phyloP scores from a whole-genome alignment of 2,113 vertebrate species.

The Cyanoderma ruficeps region DNA sequence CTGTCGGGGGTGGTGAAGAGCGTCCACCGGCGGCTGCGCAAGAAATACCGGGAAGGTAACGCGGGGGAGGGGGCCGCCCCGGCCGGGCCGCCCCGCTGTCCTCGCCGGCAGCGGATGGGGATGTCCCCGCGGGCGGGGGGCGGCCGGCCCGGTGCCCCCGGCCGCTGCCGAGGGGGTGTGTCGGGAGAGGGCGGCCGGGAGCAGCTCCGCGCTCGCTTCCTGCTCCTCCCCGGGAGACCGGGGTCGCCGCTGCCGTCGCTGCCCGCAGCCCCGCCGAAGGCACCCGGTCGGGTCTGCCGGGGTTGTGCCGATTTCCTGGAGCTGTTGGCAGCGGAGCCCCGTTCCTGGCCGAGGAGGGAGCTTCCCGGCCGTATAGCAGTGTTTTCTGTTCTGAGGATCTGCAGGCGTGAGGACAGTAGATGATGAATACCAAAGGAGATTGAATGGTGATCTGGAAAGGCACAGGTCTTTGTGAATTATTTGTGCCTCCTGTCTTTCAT shows the following conservation, averaged over 20 bases:
- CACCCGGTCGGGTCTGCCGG: not conserved
- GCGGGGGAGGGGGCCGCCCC: no score
- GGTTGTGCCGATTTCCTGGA: not conserved
- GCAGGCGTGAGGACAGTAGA: not conserved
- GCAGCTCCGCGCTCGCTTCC: not conserved
- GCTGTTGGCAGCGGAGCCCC: not conserved
- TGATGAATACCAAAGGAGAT: not conserved
- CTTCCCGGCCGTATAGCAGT: not conserved
- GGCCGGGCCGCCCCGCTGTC: no score
- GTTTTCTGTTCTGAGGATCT: not conserved
- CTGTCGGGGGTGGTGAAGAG: no score
- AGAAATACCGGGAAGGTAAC: no score
- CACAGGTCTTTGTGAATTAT: not conserved
- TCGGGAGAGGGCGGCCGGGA: not conserved
- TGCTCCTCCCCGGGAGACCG: not conserved
- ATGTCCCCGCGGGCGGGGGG: not conserved
- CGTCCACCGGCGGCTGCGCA: no score
- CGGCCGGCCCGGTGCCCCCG: not conserved
- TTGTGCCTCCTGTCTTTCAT: not conserved
- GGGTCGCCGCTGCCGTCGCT: not conserved
- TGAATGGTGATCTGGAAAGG: not conserved
- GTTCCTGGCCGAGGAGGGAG: not conserved
- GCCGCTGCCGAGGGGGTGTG: constrained; percentile 1
- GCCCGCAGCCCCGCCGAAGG: not conserved
- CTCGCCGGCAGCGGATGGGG: no score